Base-by-base conservation (phyloP, 2,797 vertebrate genomes). In the Thaleichthys pacificus region DNA sequence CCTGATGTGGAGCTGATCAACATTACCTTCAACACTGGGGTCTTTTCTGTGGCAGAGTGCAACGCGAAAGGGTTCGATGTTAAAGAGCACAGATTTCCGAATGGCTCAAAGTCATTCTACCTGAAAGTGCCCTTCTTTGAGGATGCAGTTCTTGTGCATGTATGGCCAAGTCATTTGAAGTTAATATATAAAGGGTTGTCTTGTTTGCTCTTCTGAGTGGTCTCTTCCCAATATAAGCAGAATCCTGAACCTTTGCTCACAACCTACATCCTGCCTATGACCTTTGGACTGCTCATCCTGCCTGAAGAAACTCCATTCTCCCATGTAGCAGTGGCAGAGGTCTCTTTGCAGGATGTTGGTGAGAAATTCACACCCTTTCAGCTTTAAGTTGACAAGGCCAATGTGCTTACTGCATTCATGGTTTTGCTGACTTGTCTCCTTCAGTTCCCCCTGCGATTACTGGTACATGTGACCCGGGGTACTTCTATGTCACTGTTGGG, bases 1-100 rank as follows among this genome's bases (percentile, higher is more conserved):
- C 68, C 81, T 12, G 93, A 95, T 56, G 92, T 94, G 5, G 80
- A 64, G 73, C 86, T 95, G 64, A 76, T 65, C 15, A 93, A 94
- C 79, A 71, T 95, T 76, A 93, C 92, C 5, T 89, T 93, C 47
- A 32, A 86, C 0, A 87, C 75, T 0, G 86, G 82, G 0, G 86
- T 91, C 6, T 68, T 93, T 35, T 76, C 87, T 30, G 32, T 92
- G 5, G 82, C 84, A 0, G 89, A 93, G 42, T 85, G 88, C 58
- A 88, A 67, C 1, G 49, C 75, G 1, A 84, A 64, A 77, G 92
- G 92, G 3, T 87, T 91, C 9, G 65, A 51, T 0, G 12, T 95
- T 8, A 82, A 90, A 66, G 88, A 94, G 56, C 78, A 89, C 11
- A 14, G 0, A 0, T 77, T 84, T 14, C 8, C 85, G 26, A 91